Evolutionary conservation across 2,113 vertebrate species (phyloP).

Genomic region (Oryzias celebensis): DNA sequence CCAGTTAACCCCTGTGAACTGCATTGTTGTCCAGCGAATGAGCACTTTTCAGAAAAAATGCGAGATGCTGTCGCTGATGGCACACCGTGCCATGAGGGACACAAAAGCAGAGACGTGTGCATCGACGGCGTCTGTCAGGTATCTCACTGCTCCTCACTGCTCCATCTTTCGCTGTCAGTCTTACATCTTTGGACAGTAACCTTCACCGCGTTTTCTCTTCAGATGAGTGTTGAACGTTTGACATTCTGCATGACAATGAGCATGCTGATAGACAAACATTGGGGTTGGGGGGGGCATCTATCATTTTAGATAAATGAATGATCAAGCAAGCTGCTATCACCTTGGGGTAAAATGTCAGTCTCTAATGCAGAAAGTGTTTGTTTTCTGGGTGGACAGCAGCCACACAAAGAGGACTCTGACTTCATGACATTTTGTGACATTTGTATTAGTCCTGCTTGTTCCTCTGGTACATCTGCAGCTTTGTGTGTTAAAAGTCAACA

Average conservation of each 20-base stretch:
- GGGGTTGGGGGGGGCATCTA: constrained; percentile 12
- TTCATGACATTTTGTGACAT: constrained; percentile 68
- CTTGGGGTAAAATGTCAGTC: constrained; percentile 57
- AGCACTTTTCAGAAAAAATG: constrained; percentile 88
- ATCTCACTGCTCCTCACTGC: constrained; percentile 5
- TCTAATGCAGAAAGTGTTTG: constrained; percentile 23
- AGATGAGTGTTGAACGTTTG: constrained; percentile 12
- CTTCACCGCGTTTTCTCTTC: constrained; percentile 15
- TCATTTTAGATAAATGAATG: constrained; percentile 29
- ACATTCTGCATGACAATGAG: constrained; percentile 57
- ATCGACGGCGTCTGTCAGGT: constrained; percentile 97
- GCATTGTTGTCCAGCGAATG: constrained; percentile 85
- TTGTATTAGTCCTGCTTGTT: constrained; percentile 13
- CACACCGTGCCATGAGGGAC: constrained; percentile 85
- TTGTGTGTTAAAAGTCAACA: background rate
- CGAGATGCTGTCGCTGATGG: constrained; percentile 86
- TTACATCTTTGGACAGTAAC: background rate
- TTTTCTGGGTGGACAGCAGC: constrained; percentile 27
- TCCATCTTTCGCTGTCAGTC: background rate
- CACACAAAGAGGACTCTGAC: constrained; percentile 16
- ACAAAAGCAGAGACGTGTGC: constrained; percentile 84
- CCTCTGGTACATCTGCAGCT: background rate
- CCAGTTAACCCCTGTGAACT: constrained; percentile 91
- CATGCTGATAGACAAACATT: constrained; percentile 17
- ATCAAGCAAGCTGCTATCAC: constrained; percentile 24